Evolutionary conservation across 1,140 invertebrate species (phyloP), one percentile per base, ranked within the genome.

Genomic region (Heliconius nattereri): DNA sequence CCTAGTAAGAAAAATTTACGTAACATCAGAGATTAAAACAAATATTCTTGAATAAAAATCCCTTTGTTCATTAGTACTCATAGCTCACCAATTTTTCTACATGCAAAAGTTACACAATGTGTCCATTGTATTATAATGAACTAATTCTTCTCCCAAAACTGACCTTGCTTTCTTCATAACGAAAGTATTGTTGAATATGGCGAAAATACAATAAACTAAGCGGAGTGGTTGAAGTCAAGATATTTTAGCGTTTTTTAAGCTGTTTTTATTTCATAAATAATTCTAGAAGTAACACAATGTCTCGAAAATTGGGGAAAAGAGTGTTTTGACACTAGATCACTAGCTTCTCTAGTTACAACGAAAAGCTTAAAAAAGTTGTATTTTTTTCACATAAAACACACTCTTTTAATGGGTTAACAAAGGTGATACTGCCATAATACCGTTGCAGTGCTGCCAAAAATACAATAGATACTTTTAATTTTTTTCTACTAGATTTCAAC

Each of bases 141-240:
- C 35, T 40, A 23, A 76, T 74, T 52, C 73, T 74, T 26, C 40
- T 76, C 75, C 57, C 26, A 71, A 60, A 29, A 37, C 35, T 29
- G 32, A 76, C 78, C 78, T 79, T 79, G 73, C 74, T 79, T 79
- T 79, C 77, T 26, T 32, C 60, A 35, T 57, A 71, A 32, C 37
- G 57, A 49, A 75, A 26, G 29, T 70, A 66, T 73, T 23, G 72
- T 79, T 66, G 71, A 83, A 73, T 81, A 86, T 85, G 80, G 82
- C 76, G 80, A 82, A 83, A 86, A 75, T 66, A 79, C 66, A 79
- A 79, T 79, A 49, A 75, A 72, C 60, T 66, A 57, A 75, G 60
- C 7, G 26, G 16, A 54, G 29, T 76, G 73, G 73, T 40, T 20
- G 8, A 79, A 79, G 74, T 16, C 7, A 79, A 20, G 7, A 79